These are phyloP conservation scores for Gandaritis pyraliata DNA, from an alignment of 2,888 invertebrate species.

Conservation along the genomic window DNA sequence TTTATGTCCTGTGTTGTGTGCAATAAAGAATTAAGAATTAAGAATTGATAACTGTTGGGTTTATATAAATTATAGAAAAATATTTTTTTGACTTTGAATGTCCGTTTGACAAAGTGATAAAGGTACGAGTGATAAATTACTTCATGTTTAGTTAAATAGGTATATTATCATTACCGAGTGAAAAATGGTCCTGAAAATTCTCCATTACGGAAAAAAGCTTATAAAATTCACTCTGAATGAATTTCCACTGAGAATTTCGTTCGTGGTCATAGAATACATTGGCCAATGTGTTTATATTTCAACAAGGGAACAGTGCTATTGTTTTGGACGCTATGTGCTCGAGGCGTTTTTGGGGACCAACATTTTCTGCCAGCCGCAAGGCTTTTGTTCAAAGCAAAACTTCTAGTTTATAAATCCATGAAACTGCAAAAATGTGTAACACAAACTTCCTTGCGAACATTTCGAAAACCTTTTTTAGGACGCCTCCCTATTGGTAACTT, in stretches of 20 bases:
- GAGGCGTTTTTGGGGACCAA: conserved; percentile 5
- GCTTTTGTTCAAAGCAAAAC: conserved; percentile 1
- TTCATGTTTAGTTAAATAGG: too few species aligned
- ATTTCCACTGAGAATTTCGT: background rate
- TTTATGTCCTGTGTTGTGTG: too few species aligned
- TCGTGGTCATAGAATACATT: background rate
- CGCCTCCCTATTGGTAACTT: background rate
- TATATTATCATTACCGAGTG: background rate
- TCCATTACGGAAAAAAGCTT: background rate
- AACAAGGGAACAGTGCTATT: conserved; percentile 4
- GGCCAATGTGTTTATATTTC: background rate
- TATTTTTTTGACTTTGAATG: too few species aligned
- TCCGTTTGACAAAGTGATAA: too few species aligned
- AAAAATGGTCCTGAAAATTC: background rate
- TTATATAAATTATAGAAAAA: too few species aligned
- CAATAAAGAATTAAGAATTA: too few species aligned
- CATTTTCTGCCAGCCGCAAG: background rate
- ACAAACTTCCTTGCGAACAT: too few species aligned
- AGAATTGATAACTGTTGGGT: too few species aligned
- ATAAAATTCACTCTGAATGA: background rate
- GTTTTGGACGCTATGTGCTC: conserved; percentile 7
- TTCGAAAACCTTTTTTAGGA: background rate
- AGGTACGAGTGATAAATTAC: too few species aligned
- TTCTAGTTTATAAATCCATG: background rate
- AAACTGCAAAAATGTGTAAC: background rate